phyloP scores from a whole-genome alignment of 2,888 invertebrate genomes.

The Quadroppia sp. region DNA sequence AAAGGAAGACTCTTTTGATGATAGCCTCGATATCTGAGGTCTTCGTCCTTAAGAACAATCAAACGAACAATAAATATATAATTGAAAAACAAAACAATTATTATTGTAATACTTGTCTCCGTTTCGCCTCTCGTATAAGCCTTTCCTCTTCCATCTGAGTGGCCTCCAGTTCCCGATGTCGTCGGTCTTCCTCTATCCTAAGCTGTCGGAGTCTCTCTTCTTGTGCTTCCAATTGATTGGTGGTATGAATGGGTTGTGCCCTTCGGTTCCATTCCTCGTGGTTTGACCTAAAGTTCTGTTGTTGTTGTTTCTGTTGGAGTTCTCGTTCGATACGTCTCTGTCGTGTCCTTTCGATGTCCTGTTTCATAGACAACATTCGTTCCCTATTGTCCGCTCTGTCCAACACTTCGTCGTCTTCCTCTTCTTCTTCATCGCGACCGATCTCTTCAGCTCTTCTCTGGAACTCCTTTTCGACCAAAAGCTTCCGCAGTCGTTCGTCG shows the following conservation, averaged over 20 bases:
- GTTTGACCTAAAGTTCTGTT: slow-evolving; percentile 50
- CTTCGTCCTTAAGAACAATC: slow-evolving; percentile 31
- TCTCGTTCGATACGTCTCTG: slow-evolving; percentile 45
- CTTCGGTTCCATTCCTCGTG: slow-evolving; percentile 49
- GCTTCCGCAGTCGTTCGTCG: slow-evolving; percentile 79
- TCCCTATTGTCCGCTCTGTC: slow-evolving; percentile 53
- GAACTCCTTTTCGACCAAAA: slow-evolving; percentile 89
- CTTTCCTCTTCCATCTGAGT: slow-evolving; percentile 55
- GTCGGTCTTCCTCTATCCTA: slow-evolving; percentile 51
- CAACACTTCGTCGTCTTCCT: slow-evolving; percentile 56
- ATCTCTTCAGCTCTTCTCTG: slow-evolving; percentile 80
- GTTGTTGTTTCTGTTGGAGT: slow-evolving; percentile 43
- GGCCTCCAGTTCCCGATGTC: slow-evolving; percentile 52
- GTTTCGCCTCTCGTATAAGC: slow-evolving; percentile 54
- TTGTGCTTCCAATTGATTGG: slow-evolving; percentile 46
- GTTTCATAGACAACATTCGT: slow-evolving; percentile 54
- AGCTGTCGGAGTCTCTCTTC: slow-evolving; percentile 51
- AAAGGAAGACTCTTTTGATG: slow-evolving; percentile 9
- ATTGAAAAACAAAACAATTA: not conserved
- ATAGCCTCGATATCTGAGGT: slow-evolving; percentile 21
- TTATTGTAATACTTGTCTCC: slow-evolving; percentile 51
- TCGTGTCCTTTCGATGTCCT: slow-evolving; percentile 54
- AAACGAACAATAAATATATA: not conserved
- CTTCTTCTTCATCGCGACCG: slow-evolving; percentile 61
- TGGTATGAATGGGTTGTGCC: not conserved